A percentile compares a stretch with the other conserved stretches of the same genome.
Evolutionary conservation across 1,140 invertebrate genomes (phyloP).

Genomic region (Globodera rostochiensis): DNA sequence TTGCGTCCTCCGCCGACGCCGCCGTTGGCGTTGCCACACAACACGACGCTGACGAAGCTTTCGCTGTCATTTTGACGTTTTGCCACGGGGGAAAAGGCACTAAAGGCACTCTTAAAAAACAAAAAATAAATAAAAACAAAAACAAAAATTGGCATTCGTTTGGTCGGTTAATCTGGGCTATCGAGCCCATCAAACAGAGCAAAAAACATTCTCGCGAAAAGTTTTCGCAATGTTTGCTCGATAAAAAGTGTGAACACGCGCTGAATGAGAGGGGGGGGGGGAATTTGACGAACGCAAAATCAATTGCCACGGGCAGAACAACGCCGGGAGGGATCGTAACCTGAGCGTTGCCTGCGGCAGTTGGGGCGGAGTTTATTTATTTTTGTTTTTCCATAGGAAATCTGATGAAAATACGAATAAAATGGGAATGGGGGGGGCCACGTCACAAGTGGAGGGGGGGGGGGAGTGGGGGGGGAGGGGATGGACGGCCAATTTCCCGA

Average conservation of each 20-base stretch:
- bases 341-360: not conserved
- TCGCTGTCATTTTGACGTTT: not conserved
- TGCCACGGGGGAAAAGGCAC: not conserved
- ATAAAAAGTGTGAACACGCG: not conserved
- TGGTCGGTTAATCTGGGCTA: no score
- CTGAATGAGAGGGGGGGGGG: not conserved
- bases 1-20: not conserved
- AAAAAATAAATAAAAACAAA: not conserved
- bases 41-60: not conserved
- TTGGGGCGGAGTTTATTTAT: not conserved
- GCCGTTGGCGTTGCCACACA: not conserved
- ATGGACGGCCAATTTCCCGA: no score
- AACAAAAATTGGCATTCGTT: no score
- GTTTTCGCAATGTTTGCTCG: not conserved
- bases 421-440: no score
- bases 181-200: not conserved
- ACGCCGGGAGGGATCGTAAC: not conserved
- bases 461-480: no score
- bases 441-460: no score
- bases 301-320: not conserved
- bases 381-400: no score
- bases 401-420: no score
- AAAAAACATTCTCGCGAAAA: not conserved
- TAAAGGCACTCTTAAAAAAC: not conserved
- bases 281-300: not conserved